Conservation (phyloP, 1,140 invertebrate species). For the Zaprionus vittiger region DNA sequence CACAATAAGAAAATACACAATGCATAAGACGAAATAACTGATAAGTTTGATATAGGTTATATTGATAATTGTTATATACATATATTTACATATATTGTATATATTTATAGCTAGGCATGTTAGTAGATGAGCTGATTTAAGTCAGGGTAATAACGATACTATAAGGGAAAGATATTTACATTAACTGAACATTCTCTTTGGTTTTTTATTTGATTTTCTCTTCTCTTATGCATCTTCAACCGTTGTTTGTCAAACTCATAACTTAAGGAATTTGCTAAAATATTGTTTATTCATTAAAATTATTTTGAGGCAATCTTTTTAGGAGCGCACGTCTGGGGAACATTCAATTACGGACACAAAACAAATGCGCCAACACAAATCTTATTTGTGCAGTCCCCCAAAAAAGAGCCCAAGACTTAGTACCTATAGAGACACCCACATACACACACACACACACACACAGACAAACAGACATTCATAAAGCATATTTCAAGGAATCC, state of each 20-base stretch:
- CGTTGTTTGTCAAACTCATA: neutral
- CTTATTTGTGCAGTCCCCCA: constrained; percentile 27
- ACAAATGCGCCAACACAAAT: constrained; percentile 72
- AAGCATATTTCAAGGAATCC: constrained; percentile 54
- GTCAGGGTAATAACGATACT: neutral
- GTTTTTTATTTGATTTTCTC: neutral
- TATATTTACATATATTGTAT: neutral
- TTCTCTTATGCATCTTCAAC: neutral
- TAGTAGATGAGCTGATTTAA: no score
- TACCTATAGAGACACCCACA: neutral
- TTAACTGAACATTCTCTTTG: neutral
- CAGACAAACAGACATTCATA: neutral
- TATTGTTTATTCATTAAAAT: constrained; percentile 30
- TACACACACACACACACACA: neutral
- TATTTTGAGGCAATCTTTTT: constrained; percentile 10
- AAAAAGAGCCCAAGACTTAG: neutral
- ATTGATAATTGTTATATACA: no score
- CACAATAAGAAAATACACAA: neutral
- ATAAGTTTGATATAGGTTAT: neutral
- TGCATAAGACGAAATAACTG: neutral
- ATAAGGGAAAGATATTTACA: neutral
- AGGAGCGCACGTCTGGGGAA: constrained; percentile 1
- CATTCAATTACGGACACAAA: constrained; percentile 74
- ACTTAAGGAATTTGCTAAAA: neutral
- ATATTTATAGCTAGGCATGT: neutral